Conservation (phyloP, 2,888 invertebrate genomes). For the Fissipunctia ypsillon region DNA sequence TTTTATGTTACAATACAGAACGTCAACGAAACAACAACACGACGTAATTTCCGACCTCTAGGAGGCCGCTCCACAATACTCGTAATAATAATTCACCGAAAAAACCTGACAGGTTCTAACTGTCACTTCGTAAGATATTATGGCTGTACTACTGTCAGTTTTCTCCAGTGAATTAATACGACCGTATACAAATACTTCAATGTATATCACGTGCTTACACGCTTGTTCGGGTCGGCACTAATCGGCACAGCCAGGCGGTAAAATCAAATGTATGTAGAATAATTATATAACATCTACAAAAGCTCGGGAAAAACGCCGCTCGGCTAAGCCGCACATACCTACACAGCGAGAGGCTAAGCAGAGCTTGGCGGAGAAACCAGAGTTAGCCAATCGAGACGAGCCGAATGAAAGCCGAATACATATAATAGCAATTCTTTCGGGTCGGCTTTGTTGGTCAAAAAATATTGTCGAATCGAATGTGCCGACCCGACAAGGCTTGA, state of each 20-base stretch:
- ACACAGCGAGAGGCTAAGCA: not conserved
- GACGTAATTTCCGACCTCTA: too few species aligned
- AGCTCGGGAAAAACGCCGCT: too few species aligned
- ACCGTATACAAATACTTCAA: not conserved
- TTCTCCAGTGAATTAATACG: not conserved
- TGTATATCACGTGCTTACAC: not conserved
- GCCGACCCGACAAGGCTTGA: not conserved
- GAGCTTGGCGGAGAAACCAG: not conserved
- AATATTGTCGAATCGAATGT: not conserved
- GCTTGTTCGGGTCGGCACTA: not conserved
- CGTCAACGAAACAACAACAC: not conserved
- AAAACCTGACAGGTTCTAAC: too few species aligned
- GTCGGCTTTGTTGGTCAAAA: too few species aligned
- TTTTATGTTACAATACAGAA: not conserved
- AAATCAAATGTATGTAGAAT: not conserved
- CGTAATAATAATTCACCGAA: too few species aligned
- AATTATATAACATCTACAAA: too few species aligned
- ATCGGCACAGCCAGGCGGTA: not conserved
- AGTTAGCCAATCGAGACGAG: not conserved
- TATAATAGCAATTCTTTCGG: too few species aligned
- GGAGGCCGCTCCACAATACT: too few species aligned
- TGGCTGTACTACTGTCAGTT: not conserved
- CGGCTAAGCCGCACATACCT: too few species aligned
- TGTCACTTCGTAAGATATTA: not conserved
- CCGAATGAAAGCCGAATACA: too few species aligned